Conservation (phyloP, 2,888 invertebrate genomes). For the Heliconius sara region DNA sequence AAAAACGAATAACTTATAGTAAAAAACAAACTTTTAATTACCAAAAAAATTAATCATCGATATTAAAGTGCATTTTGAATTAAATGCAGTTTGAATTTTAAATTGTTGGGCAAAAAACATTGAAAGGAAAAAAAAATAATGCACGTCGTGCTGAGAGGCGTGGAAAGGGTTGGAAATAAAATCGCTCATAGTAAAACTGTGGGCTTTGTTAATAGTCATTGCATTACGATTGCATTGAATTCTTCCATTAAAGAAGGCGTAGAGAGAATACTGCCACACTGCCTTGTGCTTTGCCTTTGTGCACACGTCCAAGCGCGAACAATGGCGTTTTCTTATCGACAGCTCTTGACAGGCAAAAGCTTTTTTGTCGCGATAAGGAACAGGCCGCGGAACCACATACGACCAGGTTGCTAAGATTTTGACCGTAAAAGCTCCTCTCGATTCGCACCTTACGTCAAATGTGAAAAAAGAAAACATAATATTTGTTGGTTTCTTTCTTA, state of each 20-base stretch:
- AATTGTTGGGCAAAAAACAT: conserved; percentile 3
- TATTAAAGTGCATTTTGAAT: conserved; percentile 10
- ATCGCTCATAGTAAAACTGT: conserved; percentile 38
- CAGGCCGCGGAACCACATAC: conserved; percentile 54
- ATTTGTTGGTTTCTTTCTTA: too few species aligned
- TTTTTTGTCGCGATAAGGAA: conserved; percentile 79
- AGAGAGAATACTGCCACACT: conserved; percentile 36
- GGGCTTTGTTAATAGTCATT: conserved; percentile 41
- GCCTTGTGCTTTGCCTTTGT: conserved; percentile 48
- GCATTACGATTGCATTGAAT: conserved; percentile 46
- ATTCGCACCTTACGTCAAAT: conserved; percentile 47
- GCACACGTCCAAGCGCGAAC: conserved; percentile 59
- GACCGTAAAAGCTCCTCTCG: conserved; percentile 64
- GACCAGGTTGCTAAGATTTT: conserved; percentile 60
- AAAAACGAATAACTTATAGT: neutral
- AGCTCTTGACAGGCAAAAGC: conserved; percentile 80
- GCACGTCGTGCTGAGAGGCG: conserved; percentile 24
- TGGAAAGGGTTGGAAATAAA: conserved; percentile 38
- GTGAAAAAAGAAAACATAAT: neutral
- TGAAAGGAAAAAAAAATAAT: conserved; percentile 30
- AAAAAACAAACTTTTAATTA: neutral
- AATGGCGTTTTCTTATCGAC: conserved; percentile 75
- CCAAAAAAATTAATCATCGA: neutral
- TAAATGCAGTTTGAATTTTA: conserved; percentile 6
- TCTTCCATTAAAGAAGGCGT: conserved; percentile 41